Evolutionary conservation across 2,888 invertebrate species (phyloP).

Genomic region (Drosophila engyochracea): DNA sequence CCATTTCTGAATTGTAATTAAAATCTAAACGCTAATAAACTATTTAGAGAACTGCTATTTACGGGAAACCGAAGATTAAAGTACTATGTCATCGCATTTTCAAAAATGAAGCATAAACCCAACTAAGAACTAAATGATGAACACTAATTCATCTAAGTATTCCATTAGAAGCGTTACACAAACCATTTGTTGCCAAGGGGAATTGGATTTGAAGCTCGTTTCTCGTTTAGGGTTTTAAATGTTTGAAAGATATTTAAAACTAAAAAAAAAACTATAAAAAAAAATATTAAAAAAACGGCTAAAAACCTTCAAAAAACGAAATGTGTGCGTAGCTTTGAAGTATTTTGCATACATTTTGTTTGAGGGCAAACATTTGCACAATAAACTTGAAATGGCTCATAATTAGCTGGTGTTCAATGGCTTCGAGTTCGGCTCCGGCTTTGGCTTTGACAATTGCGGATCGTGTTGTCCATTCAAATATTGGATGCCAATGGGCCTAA

Average conservation of each 20-base stretch:
- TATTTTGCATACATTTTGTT: slow-evolving; percentile 68
- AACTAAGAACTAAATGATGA: neutral
- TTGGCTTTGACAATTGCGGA: slow-evolving; percentile 29
- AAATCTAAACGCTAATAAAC: neutral
- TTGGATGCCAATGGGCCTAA: slow-evolving; percentile 45
- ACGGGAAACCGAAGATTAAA: neutral
- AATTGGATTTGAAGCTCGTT: slow-evolving; percentile 24
- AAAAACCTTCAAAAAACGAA: slow-evolving; percentile 35
- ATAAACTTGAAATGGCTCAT: slow-evolving; percentile 65
- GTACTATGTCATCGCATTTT: neutral
- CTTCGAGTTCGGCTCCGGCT: slow-evolving; percentile 12
- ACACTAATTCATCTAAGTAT: slow-evolving; percentile 10
- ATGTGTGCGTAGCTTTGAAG: slow-evolving; percentile 49
- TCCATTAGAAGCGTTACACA: slow-evolving; percentile 7
- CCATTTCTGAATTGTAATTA: neutral
- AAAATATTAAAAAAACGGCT: neutral
- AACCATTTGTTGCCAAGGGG: slow-evolving; percentile 10
- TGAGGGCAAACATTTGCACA: slow-evolving; percentile 66
- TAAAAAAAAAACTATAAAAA: neutral
- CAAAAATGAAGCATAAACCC: neutral
- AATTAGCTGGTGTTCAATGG: slow-evolving; percentile 70
- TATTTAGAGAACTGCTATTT: neutral
- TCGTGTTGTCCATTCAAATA: slow-evolving; percentile 47
- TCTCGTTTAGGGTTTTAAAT: slow-evolving; percentile 23
- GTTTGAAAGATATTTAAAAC: slow-evolving; percentile 5